Evolutionary conservation across 2,888 invertebrate genomes (phyloP), one percentile per base, ranked within the genome.

Genomic region (Pristionchus arcanus): DNA sequence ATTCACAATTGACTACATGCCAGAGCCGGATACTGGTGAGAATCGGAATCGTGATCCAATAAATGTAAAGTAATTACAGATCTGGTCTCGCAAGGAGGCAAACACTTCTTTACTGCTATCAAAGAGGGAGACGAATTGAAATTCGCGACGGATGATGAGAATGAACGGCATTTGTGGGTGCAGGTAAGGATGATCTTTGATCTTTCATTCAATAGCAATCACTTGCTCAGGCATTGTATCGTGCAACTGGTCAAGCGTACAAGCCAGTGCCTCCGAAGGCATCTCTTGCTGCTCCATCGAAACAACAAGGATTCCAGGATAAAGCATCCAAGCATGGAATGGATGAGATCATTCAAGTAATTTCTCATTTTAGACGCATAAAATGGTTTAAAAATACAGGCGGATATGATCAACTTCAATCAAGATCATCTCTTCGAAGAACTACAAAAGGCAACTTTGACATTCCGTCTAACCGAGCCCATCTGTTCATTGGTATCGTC

Each of bases 231-330:
- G 99, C 99, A 3, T 97, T 99, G 96, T 99, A 99, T 96, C 96
- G 99, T 93, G 99, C 99, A n/a, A 99, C 99, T 2, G 99, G 99
- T 11, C 99, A 99, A 96, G 98, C 98, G 88, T 98, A 99, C 96
- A 99, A 99, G 96, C 99, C 99, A 15, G 98, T 98, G 3, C 98
- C 99, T 15, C 98, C 98, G 0, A 95, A 95, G 91, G 94, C 94
- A 87, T 94, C 94, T 31, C 90, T 93, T 93, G 89, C 95, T 92
- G 91, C 93, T 49, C 92, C 93, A 28, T 91, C 94, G 19, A 94
- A 94, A 87, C 93, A 94, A 7, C 94, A 94, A 89, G 94, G 94
- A 21, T 93, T 95, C 90, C 94, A 93, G 85, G 98, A 98, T 95
- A 97, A 98, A 95, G 99, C 99, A 63, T 97, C 98, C 90, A 99